Evolutionary conservation across 2,113 vertebrate species (phyloP), one percentile per base, ranked within the genome.

Genomic region (Balaeniceps rex): DNA sequence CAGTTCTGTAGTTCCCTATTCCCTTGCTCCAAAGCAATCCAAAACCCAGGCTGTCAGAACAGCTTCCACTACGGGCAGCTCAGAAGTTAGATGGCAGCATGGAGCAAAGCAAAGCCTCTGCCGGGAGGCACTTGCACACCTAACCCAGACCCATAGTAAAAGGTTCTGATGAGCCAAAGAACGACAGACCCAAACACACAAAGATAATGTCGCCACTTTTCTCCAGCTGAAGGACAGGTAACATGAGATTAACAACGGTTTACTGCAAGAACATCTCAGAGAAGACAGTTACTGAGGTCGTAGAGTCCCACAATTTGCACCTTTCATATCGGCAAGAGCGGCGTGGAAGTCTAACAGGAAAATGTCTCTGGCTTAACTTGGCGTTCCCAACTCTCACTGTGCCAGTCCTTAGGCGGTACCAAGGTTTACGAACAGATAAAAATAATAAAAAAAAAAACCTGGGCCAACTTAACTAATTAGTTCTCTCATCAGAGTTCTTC

Each of bases 101-200:
- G 2, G 16, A 83, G 66, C 57, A 69, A 21, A 60, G 63, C 47
- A 42, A 22, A 66, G 52, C 33, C 6, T 68, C 61, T 40, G 14
- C 24, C 34, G 0, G 1, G 44, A 44, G 10, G 34, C 9, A 10
- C 70, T 29, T 10, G 7, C 14, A 58, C 68, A n/a, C 24, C 55
- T 7, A 36, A 28, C 19, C 69, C 69, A 44, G 88, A 19, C 16
- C 66, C 29, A 4, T 2, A 47, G 54, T 2, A 19, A 29, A 42
- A 31, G 9, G 66, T 52, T 71, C 55, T 34, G 57, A 60, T 42
- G 46, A 81, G 68, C 18, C 24, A 8, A 49, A 57, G 68, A 57
- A 29, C 0, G 1, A 6, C 47, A 57, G 34, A 31, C 5, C 49
- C 54, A 26, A 46, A 14, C 9, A 9, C 19, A 13, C 2, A 22